Evolutionary conservation across 2,888 invertebrate species (phyloP), one percentile per base, ranked within the genome.

Genomic region (Smittia sp.): DNA sequence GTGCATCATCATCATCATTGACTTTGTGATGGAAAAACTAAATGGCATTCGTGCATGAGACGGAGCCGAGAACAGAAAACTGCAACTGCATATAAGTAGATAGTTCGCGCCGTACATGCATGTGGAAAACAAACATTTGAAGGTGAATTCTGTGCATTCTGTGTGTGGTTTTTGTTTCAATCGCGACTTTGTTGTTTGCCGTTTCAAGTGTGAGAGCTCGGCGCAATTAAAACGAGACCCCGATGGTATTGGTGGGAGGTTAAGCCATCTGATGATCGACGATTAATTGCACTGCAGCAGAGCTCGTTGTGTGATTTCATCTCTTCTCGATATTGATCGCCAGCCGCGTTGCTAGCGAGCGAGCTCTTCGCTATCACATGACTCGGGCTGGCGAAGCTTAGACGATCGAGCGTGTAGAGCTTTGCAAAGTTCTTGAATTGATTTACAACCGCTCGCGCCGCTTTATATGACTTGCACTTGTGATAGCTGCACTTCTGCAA

Each of bases 91-190:
- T 63, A 63, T 63, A 25, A 18, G 18, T 58, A 22, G 25, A 27
- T 27, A 63, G 27, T 63, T 22, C 22, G 58, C 58, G 58, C 39
- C 39, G 54, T 15, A 62, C 62, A 62, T 62, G 62, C 63, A 63
- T 63, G 72, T 72, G 72, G 62, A 72, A 72, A 72, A 72, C 58
- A 58, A 72, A 38, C 72, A 72, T 72, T 72, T 72, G 72, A 72
- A 72, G 72, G 72, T 72, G 72, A 72, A 72, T 72, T 72, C 54
- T 69, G 69, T 69, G 69, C 69, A 69, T 72, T 62, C 72, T 62
- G 72, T 72, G 62, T 72, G 70, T 58, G 72, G 52, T 72, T 72
- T 69, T 69, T 54, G 25, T 69, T 69, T 69, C 54, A 69, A 69
- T 54, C 69, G 20, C 54, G 69, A 69, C 52, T 52, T 52, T 69